Evolutionary conservation across 2,888 invertebrate genomes (phyloP).

Genomic region (Epinotia ramella): DNA sequence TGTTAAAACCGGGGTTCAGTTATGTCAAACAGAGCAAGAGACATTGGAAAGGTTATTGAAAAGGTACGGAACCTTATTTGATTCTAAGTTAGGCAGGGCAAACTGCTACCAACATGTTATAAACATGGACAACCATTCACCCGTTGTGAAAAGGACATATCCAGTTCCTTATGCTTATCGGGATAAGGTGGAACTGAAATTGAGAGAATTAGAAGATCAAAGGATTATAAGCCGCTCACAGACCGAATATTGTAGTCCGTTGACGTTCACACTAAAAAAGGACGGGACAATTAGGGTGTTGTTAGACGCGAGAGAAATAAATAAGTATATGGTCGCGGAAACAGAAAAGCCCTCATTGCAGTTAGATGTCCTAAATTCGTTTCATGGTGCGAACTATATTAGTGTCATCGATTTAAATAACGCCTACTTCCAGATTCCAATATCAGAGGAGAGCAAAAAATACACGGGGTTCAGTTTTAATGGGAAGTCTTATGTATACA

Average conservation of each 20-base stretch:
- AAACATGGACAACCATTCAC: slow-evolving; percentile 43
- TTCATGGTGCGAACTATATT: slow-evolving; percentile 43
- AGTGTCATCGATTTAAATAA: slow-evolving; percentile 48
- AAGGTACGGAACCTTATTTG: slow-evolving; percentile 32
- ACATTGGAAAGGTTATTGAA: slow-evolving; percentile 9
- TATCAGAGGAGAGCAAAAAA: slow-evolving; percentile 37
- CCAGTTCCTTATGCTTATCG: slow-evolving; percentile 51
- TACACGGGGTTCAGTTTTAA: slow-evolving; percentile 47
- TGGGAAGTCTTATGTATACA: slow-evolving; percentile 46
- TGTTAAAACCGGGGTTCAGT: neutral
- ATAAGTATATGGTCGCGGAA: slow-evolving; percentile 44
- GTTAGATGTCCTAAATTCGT: slow-evolving; percentile 45
- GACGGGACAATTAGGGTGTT: slow-evolving; percentile 40
- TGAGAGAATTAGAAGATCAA: slow-evolving; percentile 46
- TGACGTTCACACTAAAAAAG: slow-evolving; percentile 46
- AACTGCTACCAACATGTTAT: slow-evolving; percentile 50
- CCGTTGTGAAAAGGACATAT: slow-evolving; percentile 47
- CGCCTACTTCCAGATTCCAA: slow-evolving; percentile 49
- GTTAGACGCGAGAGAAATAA: slow-evolving; percentile 46
- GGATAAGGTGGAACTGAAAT: slow-evolving; percentile 46
- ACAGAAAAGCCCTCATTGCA: slow-evolving; percentile 43
- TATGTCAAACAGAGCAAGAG: neutral
- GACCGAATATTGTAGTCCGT: slow-evolving; percentile 49
- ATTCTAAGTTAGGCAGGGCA: slow-evolving; percentile 37
- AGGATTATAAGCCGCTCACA: slow-evolving; percentile 38